phyloP scores from a whole-genome alignment of 2,113 vertebrate genomes.

The Phylloscopus trochiloides region DNA sequence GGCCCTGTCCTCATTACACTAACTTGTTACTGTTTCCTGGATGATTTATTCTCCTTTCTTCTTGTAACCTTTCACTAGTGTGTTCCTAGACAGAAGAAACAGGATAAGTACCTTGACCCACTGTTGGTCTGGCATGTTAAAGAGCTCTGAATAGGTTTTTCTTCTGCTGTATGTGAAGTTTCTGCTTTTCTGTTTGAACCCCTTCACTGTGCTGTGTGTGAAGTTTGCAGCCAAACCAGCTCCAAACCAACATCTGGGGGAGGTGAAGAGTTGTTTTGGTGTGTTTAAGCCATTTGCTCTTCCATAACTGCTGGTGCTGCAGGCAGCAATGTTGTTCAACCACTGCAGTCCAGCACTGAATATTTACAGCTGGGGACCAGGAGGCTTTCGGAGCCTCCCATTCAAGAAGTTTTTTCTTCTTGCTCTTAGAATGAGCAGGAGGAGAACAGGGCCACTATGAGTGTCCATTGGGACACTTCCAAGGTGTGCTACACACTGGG shows the following conservation, averaged over 20 bases:
- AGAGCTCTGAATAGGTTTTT: neutral
- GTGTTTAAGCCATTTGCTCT: neutral
- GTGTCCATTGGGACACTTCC: accelerated
- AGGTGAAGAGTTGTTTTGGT: neutral
- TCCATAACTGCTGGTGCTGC: neutral
- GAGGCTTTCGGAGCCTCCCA: neutral
- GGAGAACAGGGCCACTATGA: neutral
- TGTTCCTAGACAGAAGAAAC: neutral
- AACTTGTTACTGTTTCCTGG: accelerated
- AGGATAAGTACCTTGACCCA: neutral
- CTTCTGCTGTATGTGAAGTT: neutral
- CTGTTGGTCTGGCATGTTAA: neutral
- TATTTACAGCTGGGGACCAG: neutral
- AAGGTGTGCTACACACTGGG: neutral
- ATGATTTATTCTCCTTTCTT: neutral
- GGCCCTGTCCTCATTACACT: neutral
- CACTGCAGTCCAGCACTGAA: neutral
- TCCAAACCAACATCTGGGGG: neutral
- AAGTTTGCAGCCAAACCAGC: neutral
- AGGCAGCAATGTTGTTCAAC: neutral
- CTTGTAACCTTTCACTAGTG: neutral
- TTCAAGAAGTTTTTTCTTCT: neutral
- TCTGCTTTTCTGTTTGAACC: neutral
- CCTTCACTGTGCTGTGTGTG: neutral
- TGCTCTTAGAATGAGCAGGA: neutral